Evolutionary conservation across 2,888 invertebrate species (phyloP), one percentile per base, ranked within the genome.

Genomic region (Hypselothyrea guttata): DNA sequence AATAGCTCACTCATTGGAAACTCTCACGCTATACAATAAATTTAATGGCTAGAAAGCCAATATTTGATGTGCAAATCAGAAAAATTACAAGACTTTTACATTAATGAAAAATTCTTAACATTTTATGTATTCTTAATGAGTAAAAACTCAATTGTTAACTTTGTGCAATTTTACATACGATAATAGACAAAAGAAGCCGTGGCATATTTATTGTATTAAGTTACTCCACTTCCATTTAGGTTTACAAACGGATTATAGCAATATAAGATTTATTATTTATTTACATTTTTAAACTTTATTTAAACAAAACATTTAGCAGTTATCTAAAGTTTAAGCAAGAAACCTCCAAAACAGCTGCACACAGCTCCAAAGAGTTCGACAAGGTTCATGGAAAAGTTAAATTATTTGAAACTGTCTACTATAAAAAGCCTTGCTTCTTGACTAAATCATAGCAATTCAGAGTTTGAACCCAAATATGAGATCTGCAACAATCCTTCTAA

Each of bases 21-120:
- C 60, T 84, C 83, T 62, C 85, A 77, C 82, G 74, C 27, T 11
- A 56, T 52, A 46, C 52, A 35, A 12, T 31, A 47, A 57, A 37
- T 34, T 18, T 28, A 52, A 27, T 54, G 47, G 2, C 42, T 45
- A 35, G 28, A 31, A 42, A 18, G 16, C 12, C n/a, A 11, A 46
- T 30, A 30, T 46, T 8, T 12, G 15, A 52, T 33, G 8, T 31
- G n/a, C n/a, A 31, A n/a, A n/a, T 31, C 3, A 2, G 3, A 1
- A n/a, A n/a, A n/a, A 3, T n/a, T 31, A 31, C 13, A 35, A 34
- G 2, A 8, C 7, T 1, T 13, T 7, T 34, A 34, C 7, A 12
- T 11, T 15, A 8, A 8, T 8, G 9, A 22, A 5, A 22, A 22
- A 22, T 2, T 22, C 2, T 22, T 22, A 2, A 22, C 5, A 22